A percentile compares a stretch with the other conserved stretches of the same genome.
phyloP scores from a whole-genome alignment of 1,140 invertebrate genomes.

The Conus betulinus region DNA sequence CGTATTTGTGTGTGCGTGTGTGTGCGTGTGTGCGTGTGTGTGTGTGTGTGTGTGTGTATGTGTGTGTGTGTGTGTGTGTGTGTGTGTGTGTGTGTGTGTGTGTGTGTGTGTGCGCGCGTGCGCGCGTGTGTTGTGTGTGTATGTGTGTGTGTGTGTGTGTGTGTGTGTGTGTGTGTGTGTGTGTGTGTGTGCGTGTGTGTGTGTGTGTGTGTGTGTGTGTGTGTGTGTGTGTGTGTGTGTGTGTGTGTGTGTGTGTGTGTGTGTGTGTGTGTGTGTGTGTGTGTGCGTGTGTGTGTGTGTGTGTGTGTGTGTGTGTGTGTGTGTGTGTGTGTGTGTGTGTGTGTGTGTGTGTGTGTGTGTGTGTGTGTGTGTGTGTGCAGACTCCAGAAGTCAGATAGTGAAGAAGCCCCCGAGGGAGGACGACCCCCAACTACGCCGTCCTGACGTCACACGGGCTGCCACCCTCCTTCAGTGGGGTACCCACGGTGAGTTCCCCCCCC shows the following conservation, averaged over 20 bases:
- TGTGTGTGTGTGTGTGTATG: too few species aligned
- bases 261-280: too few species aligned
- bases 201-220: not conserved
- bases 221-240: not conserved
- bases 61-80: too few species aligned
- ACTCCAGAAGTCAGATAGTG: slow-evolving; percentile 15
- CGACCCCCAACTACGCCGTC: slow-evolving; percentile 1
- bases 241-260: not conserved
- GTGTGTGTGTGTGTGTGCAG: not conserved
- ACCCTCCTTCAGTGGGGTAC: not conserved
- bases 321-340: not conserved
- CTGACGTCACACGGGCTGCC: not conserved
- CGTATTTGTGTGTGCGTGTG: not conserved
- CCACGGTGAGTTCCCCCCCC: not conserved
- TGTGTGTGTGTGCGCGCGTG: too few species aligned
- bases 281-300: not conserved
- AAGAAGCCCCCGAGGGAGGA: not conserved
- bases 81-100: too few species aligned
- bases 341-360: not conserved
- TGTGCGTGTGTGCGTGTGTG: too few species aligned
- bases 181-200: not conserved
- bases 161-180: too few species aligned
- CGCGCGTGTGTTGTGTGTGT: too few species aligned
- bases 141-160: too few species aligned
- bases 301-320: not conserved